These are phyloP conservation scores for Caiman crocodilus DNA, from an alignment of 2,797 vertebrate species.

Conservation along the genomic window DNA sequence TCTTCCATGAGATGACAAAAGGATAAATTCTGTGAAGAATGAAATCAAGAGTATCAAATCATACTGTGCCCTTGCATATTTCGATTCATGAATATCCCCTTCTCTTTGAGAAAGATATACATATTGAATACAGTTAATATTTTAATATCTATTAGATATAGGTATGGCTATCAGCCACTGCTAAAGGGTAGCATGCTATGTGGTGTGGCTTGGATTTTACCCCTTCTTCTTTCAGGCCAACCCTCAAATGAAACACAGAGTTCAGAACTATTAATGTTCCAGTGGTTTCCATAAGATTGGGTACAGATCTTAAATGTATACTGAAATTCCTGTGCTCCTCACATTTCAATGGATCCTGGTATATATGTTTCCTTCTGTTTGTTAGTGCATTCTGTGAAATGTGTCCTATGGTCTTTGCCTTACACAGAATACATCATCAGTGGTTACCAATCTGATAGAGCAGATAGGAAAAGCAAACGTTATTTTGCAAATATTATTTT, in stretches of 20 bases:
- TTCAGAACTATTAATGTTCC: not conserved
- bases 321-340: not conserved
- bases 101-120: not conserved
- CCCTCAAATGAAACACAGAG: not conserved
- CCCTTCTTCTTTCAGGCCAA: not conserved
- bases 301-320: too few relatives aligned
- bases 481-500: not conserved
- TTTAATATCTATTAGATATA: not conserved
- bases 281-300: not conserved
- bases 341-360: not conserved
- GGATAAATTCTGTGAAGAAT: not conserved
- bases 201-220: not conserved
- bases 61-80: not conserved
- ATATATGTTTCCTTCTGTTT: not conserved
- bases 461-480: not conserved
- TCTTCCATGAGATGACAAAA: not conserved
- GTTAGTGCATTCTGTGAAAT: not conserved
- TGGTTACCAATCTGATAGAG: not conserved
- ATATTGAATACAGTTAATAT: not conserved
- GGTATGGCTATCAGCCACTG: not conserved
- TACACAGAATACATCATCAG: not conserved
- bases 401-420: not conserved
- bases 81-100: not conserved
- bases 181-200: not conserved
- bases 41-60: not conserved